These are phyloP conservation scores for Sesamia inferens DNA, from an alignment of 2,888 invertebrate genomes.

Conservation along the genomic window DNA sequence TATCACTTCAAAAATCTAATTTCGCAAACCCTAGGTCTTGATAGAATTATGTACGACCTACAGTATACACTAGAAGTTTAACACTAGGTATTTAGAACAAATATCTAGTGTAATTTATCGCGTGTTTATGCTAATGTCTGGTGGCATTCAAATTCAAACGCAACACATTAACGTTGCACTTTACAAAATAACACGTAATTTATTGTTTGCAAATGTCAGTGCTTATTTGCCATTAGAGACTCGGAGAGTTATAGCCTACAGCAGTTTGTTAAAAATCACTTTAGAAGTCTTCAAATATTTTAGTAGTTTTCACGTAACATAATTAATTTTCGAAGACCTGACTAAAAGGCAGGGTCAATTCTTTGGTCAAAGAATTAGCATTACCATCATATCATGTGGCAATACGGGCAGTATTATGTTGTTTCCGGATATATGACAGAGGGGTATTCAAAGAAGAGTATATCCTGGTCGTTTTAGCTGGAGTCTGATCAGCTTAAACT, in stretches of 20 bases:
- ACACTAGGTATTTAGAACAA: conserved; percentile 41
- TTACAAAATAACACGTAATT: conserved; percentile 51
- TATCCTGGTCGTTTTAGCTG: too few species aligned
- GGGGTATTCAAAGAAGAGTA: too few species aligned
- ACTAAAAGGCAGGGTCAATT: background rate
- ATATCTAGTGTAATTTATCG: conserved; percentile 41
- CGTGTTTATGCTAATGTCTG: conserved; percentile 42
- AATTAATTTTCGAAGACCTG: background rate
- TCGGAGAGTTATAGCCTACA: background rate
- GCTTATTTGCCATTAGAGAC: conserved; percentile 35
- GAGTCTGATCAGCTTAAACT: too few species aligned
- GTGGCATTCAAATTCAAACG: conserved; percentile 43
- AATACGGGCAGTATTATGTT: background rate
- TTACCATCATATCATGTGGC: background rate
- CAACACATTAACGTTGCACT: conserved; percentile 41
- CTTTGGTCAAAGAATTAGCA: background rate
- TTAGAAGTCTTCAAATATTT: background rate
- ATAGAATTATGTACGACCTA: conserved; percentile 27
- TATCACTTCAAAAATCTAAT: too few species aligned
- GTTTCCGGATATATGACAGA: background rate
- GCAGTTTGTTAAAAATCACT: background rate
- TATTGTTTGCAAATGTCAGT: conserved; percentile 51
- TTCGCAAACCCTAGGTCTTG: background rate
- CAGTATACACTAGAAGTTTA: background rate
- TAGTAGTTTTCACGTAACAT: background rate